Evolutionary conservation across 2,797 vertebrate species (phyloP).

Genomic region (Esox masquinongy): DNA sequence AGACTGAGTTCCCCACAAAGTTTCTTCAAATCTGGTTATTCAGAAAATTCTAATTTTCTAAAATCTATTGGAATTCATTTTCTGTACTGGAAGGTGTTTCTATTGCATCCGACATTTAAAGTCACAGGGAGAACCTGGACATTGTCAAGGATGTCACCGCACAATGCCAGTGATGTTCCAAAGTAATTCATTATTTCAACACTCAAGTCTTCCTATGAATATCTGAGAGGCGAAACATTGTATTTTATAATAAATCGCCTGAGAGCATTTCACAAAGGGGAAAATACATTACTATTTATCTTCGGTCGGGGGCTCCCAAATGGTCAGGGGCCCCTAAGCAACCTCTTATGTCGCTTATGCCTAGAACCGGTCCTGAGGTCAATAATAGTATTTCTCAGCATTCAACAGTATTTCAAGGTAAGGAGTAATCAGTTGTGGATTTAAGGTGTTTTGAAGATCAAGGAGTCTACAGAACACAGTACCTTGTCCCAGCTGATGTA

Average conservation of each 20-base stretch:
- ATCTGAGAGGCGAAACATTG: constrained; percentile 31
- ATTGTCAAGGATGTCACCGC: constrained; percentile 46
- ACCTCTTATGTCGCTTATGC: no score
- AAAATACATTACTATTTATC: not conserved
- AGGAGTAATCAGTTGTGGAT: not conserved
- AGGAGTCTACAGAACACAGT: not conserved
- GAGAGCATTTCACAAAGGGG: constrained; percentile 20
- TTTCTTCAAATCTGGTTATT: not conserved
- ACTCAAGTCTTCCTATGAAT: no score
- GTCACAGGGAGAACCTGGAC: constrained; percentile 34
- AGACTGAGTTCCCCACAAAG: not conserved
- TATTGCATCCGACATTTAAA: not conserved
- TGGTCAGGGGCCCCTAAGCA: no score
- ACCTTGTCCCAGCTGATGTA: no score
- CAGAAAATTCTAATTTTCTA: not conserved
- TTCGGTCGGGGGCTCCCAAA: no score
- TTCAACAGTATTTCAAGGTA: no score
- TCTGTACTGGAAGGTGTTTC: not conserved
- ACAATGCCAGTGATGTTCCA: no score
- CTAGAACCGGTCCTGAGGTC: no score
- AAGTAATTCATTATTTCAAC: no score
- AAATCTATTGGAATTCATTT: not conserved
- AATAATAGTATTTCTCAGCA: no score
- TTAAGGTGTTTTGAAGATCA: not conserved
- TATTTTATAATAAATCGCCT: no score